Evolutionary conservation across 2,113 vertebrate species (phyloP).

Genomic region (Acrocephalus kingi): DNA sequence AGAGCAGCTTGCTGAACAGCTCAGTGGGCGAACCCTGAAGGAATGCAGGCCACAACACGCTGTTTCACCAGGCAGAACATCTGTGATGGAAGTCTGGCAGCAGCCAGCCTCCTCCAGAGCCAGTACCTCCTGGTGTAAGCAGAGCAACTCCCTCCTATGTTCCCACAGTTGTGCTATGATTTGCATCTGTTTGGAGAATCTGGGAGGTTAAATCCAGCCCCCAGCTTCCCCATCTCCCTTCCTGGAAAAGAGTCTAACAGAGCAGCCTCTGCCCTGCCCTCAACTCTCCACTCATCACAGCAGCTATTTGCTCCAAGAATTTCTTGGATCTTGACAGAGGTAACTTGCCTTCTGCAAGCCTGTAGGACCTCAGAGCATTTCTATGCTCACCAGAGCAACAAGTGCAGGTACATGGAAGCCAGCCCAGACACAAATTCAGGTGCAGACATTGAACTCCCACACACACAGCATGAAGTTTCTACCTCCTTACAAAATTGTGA

Average conservation of each 20-base stretch:
- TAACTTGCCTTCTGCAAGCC: background rate
- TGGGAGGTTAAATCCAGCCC: background rate
- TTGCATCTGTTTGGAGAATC: background rate
- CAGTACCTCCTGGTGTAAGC: background rate
- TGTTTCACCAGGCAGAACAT: background rate
- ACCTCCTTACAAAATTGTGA: background rate
- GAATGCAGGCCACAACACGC: background rate
- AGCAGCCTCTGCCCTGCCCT: background rate
- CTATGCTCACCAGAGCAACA: background rate
- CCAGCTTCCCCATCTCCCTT: background rate
- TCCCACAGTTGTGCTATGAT: background rate
- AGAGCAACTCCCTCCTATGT: background rate
- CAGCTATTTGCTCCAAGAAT: background rate
- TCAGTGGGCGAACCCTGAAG: background rate
- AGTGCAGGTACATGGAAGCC: background rate
- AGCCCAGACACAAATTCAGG: conserved; percentile 5
- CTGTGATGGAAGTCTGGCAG: conserved; percentile 25
- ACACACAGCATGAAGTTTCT: background rate
- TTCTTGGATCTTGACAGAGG: background rate
- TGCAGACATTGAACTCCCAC: background rate
- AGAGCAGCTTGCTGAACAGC: background rate
- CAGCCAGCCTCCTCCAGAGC: background rate
- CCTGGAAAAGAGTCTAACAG: background rate
- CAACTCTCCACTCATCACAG: background rate
- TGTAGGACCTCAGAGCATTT: background rate